These are phyloP conservation scores for Scelioninae gen. 1 DNA, from an alignment of 2,888 invertebrate genomes.

Conservation along the genomic window DNA sequence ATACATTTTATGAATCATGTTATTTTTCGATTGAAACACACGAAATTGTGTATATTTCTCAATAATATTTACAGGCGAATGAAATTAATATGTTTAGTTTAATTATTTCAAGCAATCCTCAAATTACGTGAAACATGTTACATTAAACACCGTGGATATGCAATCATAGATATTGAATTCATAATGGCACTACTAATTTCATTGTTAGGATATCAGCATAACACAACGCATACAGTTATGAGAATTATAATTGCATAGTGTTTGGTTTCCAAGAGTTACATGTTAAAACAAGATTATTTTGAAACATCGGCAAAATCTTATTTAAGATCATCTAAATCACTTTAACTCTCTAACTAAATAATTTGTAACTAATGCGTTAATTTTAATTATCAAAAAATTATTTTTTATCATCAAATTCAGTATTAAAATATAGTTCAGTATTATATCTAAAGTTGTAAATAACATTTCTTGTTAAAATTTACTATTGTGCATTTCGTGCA, in stretches of 20 bases:
- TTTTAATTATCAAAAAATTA: too few species aligned
- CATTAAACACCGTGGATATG: slow-evolving; percentile 20
- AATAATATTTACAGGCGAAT: slow-evolving; percentile 1
- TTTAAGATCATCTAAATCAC: too few species aligned
- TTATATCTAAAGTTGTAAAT: too few species aligned
- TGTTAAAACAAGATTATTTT: slow-evolving; percentile 13
- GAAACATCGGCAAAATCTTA: neutral
- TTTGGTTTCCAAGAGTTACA: slow-evolving; percentile 6
- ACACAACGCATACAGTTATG: slow-evolving; percentile 13
- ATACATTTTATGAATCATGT: too few species aligned
- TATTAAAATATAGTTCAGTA: too few species aligned
- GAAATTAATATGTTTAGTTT: slow-evolving; percentile 8
- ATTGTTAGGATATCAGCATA: slow-evolving; percentile 17
- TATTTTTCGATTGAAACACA: neutral
- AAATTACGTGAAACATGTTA: slow-evolving; percentile 23
- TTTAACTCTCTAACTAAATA: too few species aligned
- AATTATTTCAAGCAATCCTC: slow-evolving; percentile 23
- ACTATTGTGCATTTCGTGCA: too few species aligned
- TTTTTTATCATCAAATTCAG: too few species aligned
- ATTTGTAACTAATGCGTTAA: too few species aligned
- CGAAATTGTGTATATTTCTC: neutral
- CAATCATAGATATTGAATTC: slow-evolving; percentile 35
- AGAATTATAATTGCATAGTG: slow-evolving; percentile 24
- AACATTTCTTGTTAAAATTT: too few species aligned
- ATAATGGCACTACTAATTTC: slow-evolving; percentile 32